A percentile compares a stretch with the other conserved stretches of the same genome.
phyloP scores from a whole-genome alignment of 2,113 vertebrate genomes.

The Gymnorhina tibicen region DNA sequence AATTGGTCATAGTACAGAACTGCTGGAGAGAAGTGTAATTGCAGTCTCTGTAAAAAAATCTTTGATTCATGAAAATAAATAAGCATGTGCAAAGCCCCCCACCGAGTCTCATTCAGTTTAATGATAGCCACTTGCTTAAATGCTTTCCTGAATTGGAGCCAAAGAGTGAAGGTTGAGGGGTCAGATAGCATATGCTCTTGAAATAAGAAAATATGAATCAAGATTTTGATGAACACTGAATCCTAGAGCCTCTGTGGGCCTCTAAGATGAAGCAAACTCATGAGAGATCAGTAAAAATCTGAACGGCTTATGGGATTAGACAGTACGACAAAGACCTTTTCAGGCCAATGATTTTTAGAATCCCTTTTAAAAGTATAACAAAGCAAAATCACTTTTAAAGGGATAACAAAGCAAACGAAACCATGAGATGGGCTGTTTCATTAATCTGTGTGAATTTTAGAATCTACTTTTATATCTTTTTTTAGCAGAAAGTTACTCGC shows the following conservation, averaged over 20 bases:
- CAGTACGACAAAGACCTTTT: neutral
- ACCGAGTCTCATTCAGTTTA: neutral
- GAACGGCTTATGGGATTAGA: neutral
- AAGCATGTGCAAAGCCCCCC: neutral
- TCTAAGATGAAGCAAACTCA: neutral
- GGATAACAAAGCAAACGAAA: neutral
- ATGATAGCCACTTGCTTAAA: conserved; percentile 49
- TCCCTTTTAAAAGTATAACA: neutral
- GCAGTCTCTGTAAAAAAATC: neutral
- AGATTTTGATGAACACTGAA: neutral
- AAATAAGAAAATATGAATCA: conserved; percentile 32
- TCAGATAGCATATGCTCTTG: conserved; percentile 18
- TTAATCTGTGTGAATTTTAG: neutral
- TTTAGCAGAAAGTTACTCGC: neutral
- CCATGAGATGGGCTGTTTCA: neutral
- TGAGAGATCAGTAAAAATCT: neutral
- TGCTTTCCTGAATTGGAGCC: conserved; percentile 14
- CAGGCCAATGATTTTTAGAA: neutral
- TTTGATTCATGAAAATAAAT: conserved; percentile 36
- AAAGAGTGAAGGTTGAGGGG: conserved; percentile 13
- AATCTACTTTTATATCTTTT: neutral
- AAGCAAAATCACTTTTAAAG: neutral
- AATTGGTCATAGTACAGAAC: neutral
- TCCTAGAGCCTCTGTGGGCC: neutral
- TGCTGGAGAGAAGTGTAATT: neutral